Percentiles rank a stretch among this genome's conserved stretches.
These are phyloP conservation scores for Antechinus flavipes DNA, from an alignment of 2,113 vertebrate species.

Conservation along the genomic window DNA sequence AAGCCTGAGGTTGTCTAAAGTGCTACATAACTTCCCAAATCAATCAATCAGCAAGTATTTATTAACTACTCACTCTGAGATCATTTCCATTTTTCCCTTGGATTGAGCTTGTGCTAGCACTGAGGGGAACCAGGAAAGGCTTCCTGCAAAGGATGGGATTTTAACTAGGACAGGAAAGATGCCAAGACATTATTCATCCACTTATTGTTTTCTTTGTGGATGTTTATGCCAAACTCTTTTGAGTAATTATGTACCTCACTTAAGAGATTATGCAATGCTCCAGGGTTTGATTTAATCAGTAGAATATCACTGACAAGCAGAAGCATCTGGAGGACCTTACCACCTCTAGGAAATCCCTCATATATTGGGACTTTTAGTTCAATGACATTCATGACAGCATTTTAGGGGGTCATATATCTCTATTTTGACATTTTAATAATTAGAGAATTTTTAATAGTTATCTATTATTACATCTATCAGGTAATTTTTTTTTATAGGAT, in stretches of 20 bases:
- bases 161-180: background rate
- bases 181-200: background rate
- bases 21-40: background rate
- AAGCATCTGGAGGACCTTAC: background rate
- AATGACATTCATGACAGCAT: background rate
- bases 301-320: background rate
- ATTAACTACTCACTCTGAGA: background rate
- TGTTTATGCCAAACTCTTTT: background rate
- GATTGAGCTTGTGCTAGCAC: background rate
- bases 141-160: background rate
- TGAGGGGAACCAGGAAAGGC: background rate
- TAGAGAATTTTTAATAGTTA: background rate
- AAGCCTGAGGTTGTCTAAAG: background rate
- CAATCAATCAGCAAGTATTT: background rate
- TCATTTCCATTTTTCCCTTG: background rate
- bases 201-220: background rate
- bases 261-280: background rate
- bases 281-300: background rate
- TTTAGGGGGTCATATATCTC: background rate
- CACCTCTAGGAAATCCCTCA: too few relatives aligned
- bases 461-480: background rate
- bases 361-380: too few relatives aligned
- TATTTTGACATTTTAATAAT: background rate
- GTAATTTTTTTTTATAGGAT: background rate
- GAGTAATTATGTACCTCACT: background rate